Evolutionary conservation across 2,113 vertebrate species (phyloP).

Genomic region (Prunella himalayana): DNA sequence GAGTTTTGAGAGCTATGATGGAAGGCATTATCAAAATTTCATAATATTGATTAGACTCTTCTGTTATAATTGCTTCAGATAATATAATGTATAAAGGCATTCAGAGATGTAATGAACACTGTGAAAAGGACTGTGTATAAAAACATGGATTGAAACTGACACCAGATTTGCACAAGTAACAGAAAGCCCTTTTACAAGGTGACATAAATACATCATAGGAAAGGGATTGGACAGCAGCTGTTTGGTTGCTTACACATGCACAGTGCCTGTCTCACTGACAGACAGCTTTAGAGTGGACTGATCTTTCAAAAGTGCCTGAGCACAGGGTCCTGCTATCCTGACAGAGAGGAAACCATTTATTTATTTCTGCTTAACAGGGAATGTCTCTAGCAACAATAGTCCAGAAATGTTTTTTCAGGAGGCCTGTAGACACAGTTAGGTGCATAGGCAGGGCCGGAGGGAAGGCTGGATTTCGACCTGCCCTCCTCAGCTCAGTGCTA

Average conservation of each 20-base stretch:
- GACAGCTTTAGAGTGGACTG: background rate
- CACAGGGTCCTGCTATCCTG: background rate
- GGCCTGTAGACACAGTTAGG: no score
- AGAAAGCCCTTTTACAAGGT: background rate
- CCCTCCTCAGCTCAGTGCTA: background rate
- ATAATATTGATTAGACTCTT: background rate
- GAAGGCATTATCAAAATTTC: background rate
- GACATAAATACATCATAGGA: background rate
- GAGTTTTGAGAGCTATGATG: background rate
- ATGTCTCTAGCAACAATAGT: background rate
- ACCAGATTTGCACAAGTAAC: background rate
- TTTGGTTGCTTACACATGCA: background rate
- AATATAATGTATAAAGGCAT: background rate
- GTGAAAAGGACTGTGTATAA: background rate
- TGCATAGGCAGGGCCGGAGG: accelerated
- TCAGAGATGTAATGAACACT: background rate
- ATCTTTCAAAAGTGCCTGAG: background rate
- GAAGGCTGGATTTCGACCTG: background rate
- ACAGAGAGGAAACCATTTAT: background rate
- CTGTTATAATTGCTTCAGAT: background rate
- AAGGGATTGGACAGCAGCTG: background rate
- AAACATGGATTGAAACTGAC: background rate
- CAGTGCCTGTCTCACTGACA: accelerated
- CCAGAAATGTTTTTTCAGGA: background rate
- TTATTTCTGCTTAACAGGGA: background rate